Conservation (phyloP, 2,888 invertebrate species). For the Gymnoscelis rufifasciata region DNA sequence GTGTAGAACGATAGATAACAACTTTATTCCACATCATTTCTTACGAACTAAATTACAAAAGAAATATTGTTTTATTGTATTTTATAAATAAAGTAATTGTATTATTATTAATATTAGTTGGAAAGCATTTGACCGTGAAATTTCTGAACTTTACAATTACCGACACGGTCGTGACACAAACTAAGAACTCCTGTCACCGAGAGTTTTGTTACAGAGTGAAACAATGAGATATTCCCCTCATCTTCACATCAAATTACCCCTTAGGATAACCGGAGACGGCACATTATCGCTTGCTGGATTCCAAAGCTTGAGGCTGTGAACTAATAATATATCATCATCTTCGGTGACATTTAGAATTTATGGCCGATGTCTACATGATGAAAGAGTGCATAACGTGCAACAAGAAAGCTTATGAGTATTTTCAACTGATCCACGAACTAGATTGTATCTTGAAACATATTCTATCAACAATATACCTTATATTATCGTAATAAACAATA, state of each 20-base stretch:
- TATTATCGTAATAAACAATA: too few relatives aligned
- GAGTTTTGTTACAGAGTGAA: constrained; percentile 30
- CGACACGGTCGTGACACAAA: constrained; percentile 39
- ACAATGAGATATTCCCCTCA: constrained; percentile 13
- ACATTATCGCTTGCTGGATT: constrained; percentile 3
- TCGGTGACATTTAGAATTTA: constrained; percentile 70
- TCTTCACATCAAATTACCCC: constrained; percentile 1
- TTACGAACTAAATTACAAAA: too few relatives aligned
- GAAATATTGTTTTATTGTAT: too few relatives aligned
- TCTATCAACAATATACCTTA: too few relatives aligned
- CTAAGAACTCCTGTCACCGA: constrained; percentile 37
- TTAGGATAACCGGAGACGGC: constrained; percentile 2
- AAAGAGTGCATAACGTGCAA: constrained; percentile 50
- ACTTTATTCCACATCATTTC: too few relatives aligned
- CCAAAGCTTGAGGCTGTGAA: constrained; percentile 48
- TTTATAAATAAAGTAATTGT: too few relatives aligned
- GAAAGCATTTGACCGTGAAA: constrained; percentile 30
- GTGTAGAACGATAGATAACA: too few relatives aligned
- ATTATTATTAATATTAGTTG: neutral
- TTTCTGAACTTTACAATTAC: constrained; percentile 56
- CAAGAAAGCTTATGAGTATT: constrained; percentile 24
- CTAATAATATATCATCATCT: constrained; percentile 68
- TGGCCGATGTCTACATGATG: constrained; percentile 60
- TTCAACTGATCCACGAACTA: constrained; percentile 26
- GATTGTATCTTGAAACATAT: neutral